Base-by-base conservation (phyloP, 2,113 vertebrate genomes). In the Malurus alboscapulatus region DNA sequence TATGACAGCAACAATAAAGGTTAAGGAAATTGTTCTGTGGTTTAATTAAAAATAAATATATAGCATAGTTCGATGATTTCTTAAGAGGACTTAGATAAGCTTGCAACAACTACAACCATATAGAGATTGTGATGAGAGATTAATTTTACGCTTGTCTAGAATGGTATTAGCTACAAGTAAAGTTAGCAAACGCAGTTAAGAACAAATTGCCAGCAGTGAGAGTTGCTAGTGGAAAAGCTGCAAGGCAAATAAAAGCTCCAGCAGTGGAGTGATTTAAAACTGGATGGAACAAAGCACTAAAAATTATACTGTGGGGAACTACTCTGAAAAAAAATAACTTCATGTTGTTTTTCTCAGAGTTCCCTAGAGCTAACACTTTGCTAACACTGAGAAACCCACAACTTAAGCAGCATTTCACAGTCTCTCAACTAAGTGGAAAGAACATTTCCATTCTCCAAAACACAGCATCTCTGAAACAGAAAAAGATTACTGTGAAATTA, bases 121-220 rank as follows among this genome's bases (percentile, higher is more conserved):
- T 32, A 67, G 78, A 94, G 58, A 87, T 36, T 47, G 59, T 36
- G 81, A 92, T 82, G 30, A 84, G 38, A 71, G 25, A 92, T 29
- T 90, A 90, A 95, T 95, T 94, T 86, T 94, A 77, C 55, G 81
- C 72, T 84, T 51, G 62, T 82, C 84, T 82, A 51, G 50, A 89
- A 93, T 36, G 42, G 62, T 24, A 80, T 94, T 92, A 90, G 50
- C 73, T 74, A 62, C 44, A 84, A 86, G 61, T 12, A 44, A 84
- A 85, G 76, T 54, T 74, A 75, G 65, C 51, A 87, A 94, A 79
- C 0, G 54, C 93, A 74, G 83, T 90, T 69, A 93, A 87, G 87
- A 92, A 87, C 78, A 92, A 96, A 93, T 89, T 92, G 87, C 81
- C 89, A 96, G 92, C 71, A 96, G 79, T 77, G 72, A 95, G 69